Conservation (phyloP, 2,113 vertebrate genomes). For the Triplophysa rosa region DNA sequence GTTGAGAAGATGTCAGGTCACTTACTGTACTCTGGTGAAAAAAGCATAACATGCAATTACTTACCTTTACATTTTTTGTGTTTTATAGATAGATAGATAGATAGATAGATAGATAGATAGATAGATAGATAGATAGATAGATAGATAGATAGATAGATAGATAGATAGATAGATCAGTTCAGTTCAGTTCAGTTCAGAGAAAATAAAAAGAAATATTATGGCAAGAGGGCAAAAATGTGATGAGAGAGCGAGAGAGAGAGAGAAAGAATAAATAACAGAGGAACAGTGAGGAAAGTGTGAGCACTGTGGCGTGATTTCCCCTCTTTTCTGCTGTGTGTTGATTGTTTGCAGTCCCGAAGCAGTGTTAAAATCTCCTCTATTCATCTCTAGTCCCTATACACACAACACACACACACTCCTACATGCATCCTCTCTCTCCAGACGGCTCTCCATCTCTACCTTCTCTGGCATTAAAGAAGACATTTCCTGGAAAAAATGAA, state of each 20-base stretch:
- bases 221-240: neutral
- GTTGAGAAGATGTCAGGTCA: neutral
- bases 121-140: neutral
- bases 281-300: neutral
- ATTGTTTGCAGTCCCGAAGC: conserved; percentile 27
- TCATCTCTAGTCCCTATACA: conserved; percentile 28
- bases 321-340: conserved; percentile 4
- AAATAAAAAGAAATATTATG: neutral
- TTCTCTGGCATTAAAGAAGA: conserved; percentile 36
- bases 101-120: neutral
- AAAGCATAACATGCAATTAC: too few species aligned
- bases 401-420: conserved; percentile 20
- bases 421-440: conserved; percentile 15
- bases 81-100: neutral
- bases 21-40: too few species aligned
- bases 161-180: too few species aligned
- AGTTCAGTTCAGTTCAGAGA: too few species aligned
- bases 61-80: too few species aligned
- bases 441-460: conserved; percentile 26
- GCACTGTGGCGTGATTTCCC: conserved; percentile 29
- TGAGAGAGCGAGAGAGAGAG: neutral
- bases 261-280: neutral
- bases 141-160: conserved; percentile 42
- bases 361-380: conserved; percentile 27
- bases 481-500: conserved; percentile 39